phyloP scores from a whole-genome alignment of 2,113 vertebrate genomes.

The Carettochelys insculpta region DNA sequence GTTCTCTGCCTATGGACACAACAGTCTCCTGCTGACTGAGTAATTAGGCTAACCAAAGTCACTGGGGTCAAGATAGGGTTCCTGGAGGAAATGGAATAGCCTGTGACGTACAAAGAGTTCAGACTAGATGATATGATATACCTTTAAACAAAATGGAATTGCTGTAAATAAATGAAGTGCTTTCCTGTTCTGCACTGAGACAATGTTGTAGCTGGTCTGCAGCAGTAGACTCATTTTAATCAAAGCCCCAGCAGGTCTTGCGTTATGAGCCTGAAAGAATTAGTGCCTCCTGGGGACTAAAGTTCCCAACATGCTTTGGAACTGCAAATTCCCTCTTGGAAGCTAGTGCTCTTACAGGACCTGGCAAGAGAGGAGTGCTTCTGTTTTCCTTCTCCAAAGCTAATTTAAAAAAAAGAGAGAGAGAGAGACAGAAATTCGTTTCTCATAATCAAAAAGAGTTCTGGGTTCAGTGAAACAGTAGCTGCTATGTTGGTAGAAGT shows the following conservation, averaged over 20 bases:
- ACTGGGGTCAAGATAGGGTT: background rate
- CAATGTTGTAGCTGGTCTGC: background rate
- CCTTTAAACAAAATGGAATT: background rate
- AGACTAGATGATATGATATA: background rate
- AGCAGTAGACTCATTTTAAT: background rate
- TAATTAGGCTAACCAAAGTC: background rate
- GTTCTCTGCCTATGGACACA: background rate
- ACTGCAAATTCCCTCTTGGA: conserved; percentile 11
- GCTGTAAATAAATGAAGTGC: background rate
- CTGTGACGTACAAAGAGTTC: background rate
- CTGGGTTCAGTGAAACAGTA: background rate
- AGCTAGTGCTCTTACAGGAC: background rate
- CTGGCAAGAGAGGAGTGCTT: background rate
- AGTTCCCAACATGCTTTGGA: conserved; percentile 35
- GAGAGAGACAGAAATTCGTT: no score
- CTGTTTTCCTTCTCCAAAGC: background rate
- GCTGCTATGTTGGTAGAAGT: rapidly evolving
- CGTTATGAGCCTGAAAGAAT: conserved; percentile 40
- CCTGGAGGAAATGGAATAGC: background rate
- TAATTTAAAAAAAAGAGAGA: no score
- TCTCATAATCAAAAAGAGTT: rapidly evolving
- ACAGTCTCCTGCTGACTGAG: background rate
- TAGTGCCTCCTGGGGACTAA: background rate
- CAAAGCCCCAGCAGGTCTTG: conserved; percentile 9
- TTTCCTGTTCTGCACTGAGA: background rate